Base-by-base conservation (phyloP, 1,140 invertebrate genomes). In the Neelides sp. region DNA sequence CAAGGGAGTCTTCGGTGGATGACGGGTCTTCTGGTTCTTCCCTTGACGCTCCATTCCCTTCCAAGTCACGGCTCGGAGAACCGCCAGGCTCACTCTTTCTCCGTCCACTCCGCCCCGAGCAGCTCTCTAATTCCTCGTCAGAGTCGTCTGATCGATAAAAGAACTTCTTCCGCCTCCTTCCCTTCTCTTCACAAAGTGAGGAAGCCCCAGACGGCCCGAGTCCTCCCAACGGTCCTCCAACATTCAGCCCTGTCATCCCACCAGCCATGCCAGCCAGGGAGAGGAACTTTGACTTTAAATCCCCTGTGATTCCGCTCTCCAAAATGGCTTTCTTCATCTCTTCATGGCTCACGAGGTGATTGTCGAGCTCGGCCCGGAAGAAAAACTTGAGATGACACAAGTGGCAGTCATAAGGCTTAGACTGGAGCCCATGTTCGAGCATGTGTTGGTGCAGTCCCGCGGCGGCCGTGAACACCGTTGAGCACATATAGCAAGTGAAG, bases 351-450 rank as follows among this genome's bases (percentile, higher is more conserved):
- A 75, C 75, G 10, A 72, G 71, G 64, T 94, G 91, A 64, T 94
- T 89, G 56, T 92, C 85, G 1, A 93, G 66, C 65, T 95, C 89
- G 0, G 86, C 81, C 39, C 83, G 76, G 69, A 94, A 94, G 70
- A 90, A 93, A 69, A 93, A 95, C 57, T 82, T 85, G 43, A 85
- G 73, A 7, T 77, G 78, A 61, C 91, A 94, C 19, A 79, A 67
- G 3, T 72, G 73, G 64, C 90, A 95, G 62, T 86, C 83, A 63
- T 91, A 93, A 0, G 85, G 84, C 30, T 82, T 73, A 1, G 79
- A 75, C 5, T 78, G 74, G 2, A 82, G 67, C 0, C 85, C 83
- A 64, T 94, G 89, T 60, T 87, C 83, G 8, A 79, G 52, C 65
- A 91, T 83, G 65, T 94, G 90, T 30, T 75, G 75, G 62, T 90